phyloP scores from a whole-genome alignment of 2,888 invertebrate genomes.

The Drosophila gaucha region DNA sequence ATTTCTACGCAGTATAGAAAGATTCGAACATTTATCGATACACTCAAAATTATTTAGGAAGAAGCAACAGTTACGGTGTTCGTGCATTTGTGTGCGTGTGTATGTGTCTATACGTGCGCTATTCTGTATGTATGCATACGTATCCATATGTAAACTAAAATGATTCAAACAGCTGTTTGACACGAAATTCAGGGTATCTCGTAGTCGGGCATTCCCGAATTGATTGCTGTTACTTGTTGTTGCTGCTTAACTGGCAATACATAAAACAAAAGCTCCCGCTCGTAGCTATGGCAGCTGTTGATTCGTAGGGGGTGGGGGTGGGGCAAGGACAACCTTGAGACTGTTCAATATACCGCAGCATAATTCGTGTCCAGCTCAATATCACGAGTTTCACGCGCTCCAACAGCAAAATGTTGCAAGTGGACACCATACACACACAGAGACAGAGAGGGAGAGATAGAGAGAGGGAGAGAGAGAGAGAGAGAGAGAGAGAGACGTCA shows the following conservation, averaged over 20 bases:
- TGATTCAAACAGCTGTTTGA: neutral
- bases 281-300: neutral
- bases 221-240: slow-evolving; percentile 22
- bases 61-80: too few species aligned
- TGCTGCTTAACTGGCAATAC: slow-evolving; percentile 39
- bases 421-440: slow-evolving; percentile 38
- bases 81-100: too few species aligned
- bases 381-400: slow-evolving; percentile 63
- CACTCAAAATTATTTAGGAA: too few species aligned
- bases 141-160: too few species aligned
- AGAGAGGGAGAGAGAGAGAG: neutral
- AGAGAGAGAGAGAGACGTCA: neutral
- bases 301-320: neutral
- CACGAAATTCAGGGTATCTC: neutral
- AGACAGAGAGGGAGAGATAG: neutral
- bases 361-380: slow-evolving; percentile 73
- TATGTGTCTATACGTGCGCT: too few species aligned
- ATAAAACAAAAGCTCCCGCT: slow-evolving; percentile 3
- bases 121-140: too few species aligned
- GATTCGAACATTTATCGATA: too few species aligned
- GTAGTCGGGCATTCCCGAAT: neutral
- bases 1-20: too few species aligned
- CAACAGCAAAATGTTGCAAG: slow-evolving; percentile 42
- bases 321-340: slow-evolving; percentile 63
- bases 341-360: slow-evolving; percentile 74